Base-by-base conservation (phyloP, 2,797 vertebrate genomes). In the Esox masquinongy region DNA sequence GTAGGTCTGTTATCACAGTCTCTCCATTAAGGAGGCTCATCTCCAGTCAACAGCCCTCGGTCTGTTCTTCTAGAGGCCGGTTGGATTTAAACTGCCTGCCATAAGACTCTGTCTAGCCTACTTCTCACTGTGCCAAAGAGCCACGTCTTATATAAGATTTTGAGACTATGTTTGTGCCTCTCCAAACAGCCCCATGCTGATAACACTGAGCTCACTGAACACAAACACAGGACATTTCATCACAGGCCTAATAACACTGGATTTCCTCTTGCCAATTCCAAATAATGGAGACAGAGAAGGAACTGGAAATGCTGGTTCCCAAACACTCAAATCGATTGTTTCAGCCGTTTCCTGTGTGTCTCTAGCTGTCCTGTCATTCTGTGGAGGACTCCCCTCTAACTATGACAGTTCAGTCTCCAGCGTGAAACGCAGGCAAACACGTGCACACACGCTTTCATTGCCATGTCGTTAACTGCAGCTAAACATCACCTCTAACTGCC, bases 281-380 rank as follows among this genome's bases (percentile, higher is more conserved):
- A 91, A 91, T 89, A 90, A 90, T 88, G 78, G 81, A 77, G 71
- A 71, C 80, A 56, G 73, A 88, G 82, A 75, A 89, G 83, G 90
- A 91, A 89, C 87, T 90, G 91, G 92, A 91, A 92, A 92, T 85
- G 89, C 79, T 85, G 86, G 77, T 87, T 90, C 84, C 83, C 84
- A 88, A 91, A 92, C 86, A 91, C 85, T 89, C 82, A 87, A 88
- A 87, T 78, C 88, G 86, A 92, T 93, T 93, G 92, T 92, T 91
- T 81, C 78, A 80, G 81, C 5, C 24, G 84, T 86, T 90, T 93
- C 90, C 92, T 91, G 89, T 86, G 85, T 83, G 74, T 92, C 86
- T 88, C 87, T 85, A 86, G 86, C 91, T 84, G 85, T 92, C 89
- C 90, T 83, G 85, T 82, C 84, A 86, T 85, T 87, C 90, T 89